A percentile compares a stretch with the other conserved stretches of the same genome.
phyloP scores from a whole-genome alignment of 2,888 invertebrate genomes.

The Ceramica pisi region DNA sequence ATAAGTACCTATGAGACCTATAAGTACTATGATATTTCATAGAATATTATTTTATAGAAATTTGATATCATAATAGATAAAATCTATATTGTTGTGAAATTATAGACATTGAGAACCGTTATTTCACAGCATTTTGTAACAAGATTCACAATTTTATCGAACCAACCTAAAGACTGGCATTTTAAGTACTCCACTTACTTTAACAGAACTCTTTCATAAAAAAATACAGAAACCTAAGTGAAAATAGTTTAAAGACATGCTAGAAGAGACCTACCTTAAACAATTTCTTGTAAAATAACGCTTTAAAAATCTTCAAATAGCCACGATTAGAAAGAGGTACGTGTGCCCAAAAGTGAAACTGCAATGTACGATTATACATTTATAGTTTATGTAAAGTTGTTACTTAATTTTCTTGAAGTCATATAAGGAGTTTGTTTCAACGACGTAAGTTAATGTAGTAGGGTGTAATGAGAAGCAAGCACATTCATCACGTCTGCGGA shows the following conservation, averaged over 20 bases:
- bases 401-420: conserved; percentile 33
- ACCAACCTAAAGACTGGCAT: neutral
- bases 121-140: neutral
- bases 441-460: conserved; percentile 16
- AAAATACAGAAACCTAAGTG: too few species aligned
- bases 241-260: neutral
- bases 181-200: neutral
- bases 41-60: too few species aligned
- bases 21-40: too few species aligned
- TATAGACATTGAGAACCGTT: neutral
- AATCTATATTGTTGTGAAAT: too few species aligned
- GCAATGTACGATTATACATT: conserved; percentile 1
- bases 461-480: conserved; percentile 17
- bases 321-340: neutral
- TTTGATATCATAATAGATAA: too few species aligned
- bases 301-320: neutral
- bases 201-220: neutral
- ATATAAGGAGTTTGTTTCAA: conserved; percentile 24
- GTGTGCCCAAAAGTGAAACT: conserved; percentile 3
- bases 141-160: neutral
- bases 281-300: neutral
- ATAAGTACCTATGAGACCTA: too few species aligned
- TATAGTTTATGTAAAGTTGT: conserved; percentile 21
- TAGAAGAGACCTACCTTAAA: neutral
- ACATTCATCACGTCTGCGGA: conserved; percentile 32